phyloP scores from a whole-genome alignment of 2,888 invertebrate species.

The Xiphydria camelus region DNA sequence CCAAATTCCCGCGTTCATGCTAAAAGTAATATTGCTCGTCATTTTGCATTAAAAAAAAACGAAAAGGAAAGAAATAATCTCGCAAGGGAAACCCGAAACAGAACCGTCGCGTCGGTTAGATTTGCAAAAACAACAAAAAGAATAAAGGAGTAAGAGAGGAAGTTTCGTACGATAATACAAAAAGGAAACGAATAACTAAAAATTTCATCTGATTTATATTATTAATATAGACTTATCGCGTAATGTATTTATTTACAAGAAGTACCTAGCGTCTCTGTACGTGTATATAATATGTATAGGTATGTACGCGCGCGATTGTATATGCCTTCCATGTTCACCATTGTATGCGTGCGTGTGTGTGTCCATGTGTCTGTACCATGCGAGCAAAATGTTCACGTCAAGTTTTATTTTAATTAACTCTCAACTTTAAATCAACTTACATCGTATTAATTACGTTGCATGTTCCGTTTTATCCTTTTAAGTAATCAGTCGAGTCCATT shows the following conservation, averaged over 20 bases:
- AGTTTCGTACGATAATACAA: background rate
- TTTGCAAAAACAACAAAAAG: background rate
- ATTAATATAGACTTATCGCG: conserved; percentile 34
- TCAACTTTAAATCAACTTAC: conserved; percentile 28
- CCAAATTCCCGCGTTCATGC: conserved; percentile 17
- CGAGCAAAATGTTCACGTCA: no score
- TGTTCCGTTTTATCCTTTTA: conserved; percentile 28
- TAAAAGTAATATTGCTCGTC: conserved; percentile 47
- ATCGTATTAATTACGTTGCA: conserved; percentile 24
- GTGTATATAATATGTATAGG: conserved; percentile 10
- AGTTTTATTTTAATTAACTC: conserved; percentile 30
- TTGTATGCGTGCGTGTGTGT: conserved; percentile 11
- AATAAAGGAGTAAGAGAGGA: background rate
- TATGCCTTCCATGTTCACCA: no score
- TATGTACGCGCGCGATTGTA: no score
- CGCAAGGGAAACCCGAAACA: background rate
- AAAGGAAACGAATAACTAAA: background rate
- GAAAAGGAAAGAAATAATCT: conserved; percentile 3
- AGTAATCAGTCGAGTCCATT: conserved; percentile 48
- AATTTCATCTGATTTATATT: conserved; percentile 17
- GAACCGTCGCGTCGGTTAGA: background rate
- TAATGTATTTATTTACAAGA: conserved; percentile 34
- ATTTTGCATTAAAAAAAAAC: conserved; percentile 30
- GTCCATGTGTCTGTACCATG: background rate
- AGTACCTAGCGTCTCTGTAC: conserved; percentile 30